Evolutionary conservation across 1,140 invertebrate species (phyloP), one percentile per base, ranked within the genome.

Genomic region (Bradynema listronoti): DNA sequence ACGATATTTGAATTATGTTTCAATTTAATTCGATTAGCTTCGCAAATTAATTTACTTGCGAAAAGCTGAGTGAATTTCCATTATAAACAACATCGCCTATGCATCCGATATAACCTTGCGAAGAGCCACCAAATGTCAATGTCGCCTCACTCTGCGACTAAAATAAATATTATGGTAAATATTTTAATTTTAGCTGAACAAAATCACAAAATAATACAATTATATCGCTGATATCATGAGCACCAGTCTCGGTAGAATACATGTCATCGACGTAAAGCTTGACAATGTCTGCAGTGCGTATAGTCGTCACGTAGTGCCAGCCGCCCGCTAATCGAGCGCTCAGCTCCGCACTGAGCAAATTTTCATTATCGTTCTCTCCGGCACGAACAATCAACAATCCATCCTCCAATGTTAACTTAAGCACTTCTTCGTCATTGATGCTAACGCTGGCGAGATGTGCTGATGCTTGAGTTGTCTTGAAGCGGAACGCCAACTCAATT

Each of bases 41-140:
- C n/a, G n/a, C n/a, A n/a, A n/a, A n/a, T 39, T 85, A 86, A 56
- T 84, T 83, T 0, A 85, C 82, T 61, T 85, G 85, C 5, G 87
- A 87, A 78, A 92, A 88, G 75, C 91, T 89, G 25, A 89, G 82
- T 42, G 89, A 84, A 22, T 80, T 81, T 22, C 86, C 86, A 71
- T 91, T 90, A 2, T 91, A 78, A 0, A 88, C 90, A 1, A 87
- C 85, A 74, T 93, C 90, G 9, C 87, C 87, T 42, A 94, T 85
- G 73, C 90, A 92, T 1, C 90, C 90, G 25, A 83, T 79, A 72
- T 90, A 90, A 11, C 41, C 52, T 14, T 42, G 56, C 25, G 65
- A 70, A 14, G 61, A 27, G 16, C 56, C 63, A 16, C 58, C 51
- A 16, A 41, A 19, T 19, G 30, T 32, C 4, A 68, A 19, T 19